phyloP scores from a whole-genome alignment of 2,888 invertebrate genomes.

The Coronaproctus castanopsis region DNA sequence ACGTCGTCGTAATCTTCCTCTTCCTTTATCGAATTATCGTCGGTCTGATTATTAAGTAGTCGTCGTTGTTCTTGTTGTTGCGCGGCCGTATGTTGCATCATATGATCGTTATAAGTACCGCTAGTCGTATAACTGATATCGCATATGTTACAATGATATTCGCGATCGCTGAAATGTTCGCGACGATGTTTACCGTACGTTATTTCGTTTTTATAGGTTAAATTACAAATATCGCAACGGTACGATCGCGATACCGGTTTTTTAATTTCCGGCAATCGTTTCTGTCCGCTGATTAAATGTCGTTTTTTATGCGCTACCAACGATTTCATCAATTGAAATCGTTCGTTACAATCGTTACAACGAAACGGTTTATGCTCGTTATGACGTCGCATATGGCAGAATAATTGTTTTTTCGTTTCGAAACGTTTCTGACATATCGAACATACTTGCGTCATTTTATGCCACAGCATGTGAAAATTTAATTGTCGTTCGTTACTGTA shows the following conservation, averaged over 20 bases:
- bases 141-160: not conserved
- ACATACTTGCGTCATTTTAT: not conserved
- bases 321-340: conserved; percentile 16
- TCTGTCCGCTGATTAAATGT: conserved; percentile 3
- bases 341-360: conserved; percentile 29
- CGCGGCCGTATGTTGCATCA: not conserved
- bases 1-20: not conserved
- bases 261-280: not conserved
- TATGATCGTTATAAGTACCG: not conserved
- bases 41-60: too few species aligned
- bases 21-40: too few species aligned
- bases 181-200: not conserved
- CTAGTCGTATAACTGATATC: not conserved
- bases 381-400: conserved; percentile 16
- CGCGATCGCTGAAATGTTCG: not conserved
- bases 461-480: not conserved
- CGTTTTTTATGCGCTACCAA: conserved; percentile 14
- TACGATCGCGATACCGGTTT: not conserved
- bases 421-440: conserved; percentile 15
- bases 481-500: not conserved
- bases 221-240: not conserved
- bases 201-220: not conserved
- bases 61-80: too few species aligned
- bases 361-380: conserved; percentile 23
- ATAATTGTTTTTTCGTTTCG: conserved; percentile 13